phyloP scores from a whole-genome alignment of 2,797 vertebrate genomes.

The Hyperoplus lanceolatus region DNA sequence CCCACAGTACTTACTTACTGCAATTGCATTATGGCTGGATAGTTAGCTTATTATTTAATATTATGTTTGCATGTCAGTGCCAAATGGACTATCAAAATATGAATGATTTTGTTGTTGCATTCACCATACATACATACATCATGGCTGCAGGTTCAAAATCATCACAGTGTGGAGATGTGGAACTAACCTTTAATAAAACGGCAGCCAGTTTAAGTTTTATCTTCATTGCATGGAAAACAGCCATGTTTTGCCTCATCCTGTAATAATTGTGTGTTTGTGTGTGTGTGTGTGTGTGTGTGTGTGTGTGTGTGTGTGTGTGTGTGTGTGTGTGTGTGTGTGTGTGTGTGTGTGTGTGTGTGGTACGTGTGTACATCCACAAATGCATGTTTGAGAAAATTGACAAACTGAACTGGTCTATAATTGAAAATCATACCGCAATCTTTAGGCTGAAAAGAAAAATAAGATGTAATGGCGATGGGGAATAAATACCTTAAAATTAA shows the following conservation, averaged over 20 bases:
- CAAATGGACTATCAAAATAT: too few relatives aligned
- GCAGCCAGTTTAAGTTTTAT: constrained; percentile 48
- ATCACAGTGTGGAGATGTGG: constrained; percentile 30
- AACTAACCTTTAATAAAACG: constrained; percentile 52
- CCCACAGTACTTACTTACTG: not conserved
- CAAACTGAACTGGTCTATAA: not conserved
- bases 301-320: not conserved
- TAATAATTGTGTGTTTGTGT: constrained; percentile 30
- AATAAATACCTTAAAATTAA: not conserved
- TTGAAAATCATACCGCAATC: not conserved
- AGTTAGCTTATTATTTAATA: not conserved
- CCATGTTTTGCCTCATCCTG: constrained; percentile 16
- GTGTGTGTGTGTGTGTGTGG: not conserved
- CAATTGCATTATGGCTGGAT: not conserved
- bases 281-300: too few relatives aligned
- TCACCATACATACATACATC: constrained; percentile 3
- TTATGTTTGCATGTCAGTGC: not conserved
- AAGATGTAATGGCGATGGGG: not conserved
- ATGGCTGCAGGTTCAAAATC: constrained; percentile 31
- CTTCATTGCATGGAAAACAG: constrained; percentile 57
- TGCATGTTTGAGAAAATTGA: not conserved
- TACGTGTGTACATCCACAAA: not conserved
- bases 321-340: not conserved
- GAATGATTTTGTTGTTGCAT: not conserved
- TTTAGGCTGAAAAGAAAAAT: not conserved